Base-by-base conservation (phyloP, 2,797 vertebrate genomes). In the Platyrinchus mystaceus region DNA sequence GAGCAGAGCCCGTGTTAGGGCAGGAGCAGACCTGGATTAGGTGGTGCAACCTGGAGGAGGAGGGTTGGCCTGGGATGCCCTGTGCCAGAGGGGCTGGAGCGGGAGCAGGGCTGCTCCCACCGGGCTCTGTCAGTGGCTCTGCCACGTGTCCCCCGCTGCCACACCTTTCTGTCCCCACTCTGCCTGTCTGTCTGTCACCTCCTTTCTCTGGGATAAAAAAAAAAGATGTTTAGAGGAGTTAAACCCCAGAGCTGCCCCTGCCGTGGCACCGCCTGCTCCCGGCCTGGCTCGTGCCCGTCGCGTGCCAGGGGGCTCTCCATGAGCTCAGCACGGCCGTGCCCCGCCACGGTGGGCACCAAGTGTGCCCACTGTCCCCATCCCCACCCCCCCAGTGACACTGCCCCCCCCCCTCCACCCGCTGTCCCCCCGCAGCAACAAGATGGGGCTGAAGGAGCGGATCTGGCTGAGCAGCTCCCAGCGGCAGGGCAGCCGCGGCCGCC, bases 381-480 rank as follows among this genome's bases (percentile, higher is more conserved):
- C 56, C 1, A 0, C 55, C 12, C 26, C 34, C 24, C 5, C 0
- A 17, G 7, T 96, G 75, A 98, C 39, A 4, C 37, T 12, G 18
- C 17, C 17, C 17, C 41, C 41, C 8, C 8, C 2, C 17, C 41
- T 7, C 41, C 41, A 16, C 7, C 41, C 17, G 14, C 62, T 56
- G 44, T 50, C 26, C 49, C 49, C 27, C 1, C 5, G 6, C 96
- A 98, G 98, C 96, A 97, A 87, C 96, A 99, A 99, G 97, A 98
- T 99, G 96, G 99, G 99, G 79, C 99, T 99, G 97, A 98, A 99
- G 94, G 99, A 99, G 95, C 98, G 99, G 44, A 99, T 99, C 89
- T 98, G 99, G 60, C 98, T 99, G 98, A 98, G 98, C 97, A 98
- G 98, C 96, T 98, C 98, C 4, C 98, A 99, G 94, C 98, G 98